Evolutionary conservation across 2,888 invertebrate genomes (phyloP), one percentile per base, ranked within the genome.

Genomic region (Thalpophila matura): DNA sequence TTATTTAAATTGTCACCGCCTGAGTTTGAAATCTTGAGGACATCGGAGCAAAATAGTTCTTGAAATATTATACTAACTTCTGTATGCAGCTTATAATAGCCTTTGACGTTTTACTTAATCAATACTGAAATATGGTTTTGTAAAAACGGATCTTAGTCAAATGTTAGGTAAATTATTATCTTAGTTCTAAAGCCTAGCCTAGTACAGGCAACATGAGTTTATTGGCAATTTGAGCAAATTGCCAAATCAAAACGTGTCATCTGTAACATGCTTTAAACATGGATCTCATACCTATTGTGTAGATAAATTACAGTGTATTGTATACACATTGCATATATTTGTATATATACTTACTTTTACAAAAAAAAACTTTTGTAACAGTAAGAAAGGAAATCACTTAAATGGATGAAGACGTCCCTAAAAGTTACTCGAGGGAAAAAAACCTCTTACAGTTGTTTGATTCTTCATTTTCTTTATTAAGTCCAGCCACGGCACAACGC

Each of bases 1-100:
- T 63, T 70, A 49, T 62, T 70, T 35, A 57, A 55, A 66, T 76
- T 71, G 42, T 60, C 26, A 33, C 31, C 38, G 40, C 9, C 24
- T 20, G 38, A 46, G 27, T 47, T 56, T 47, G 18, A 4, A 49
- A 22, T 65, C 61, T 53, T 42, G n/a, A 26, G 50, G 47, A 22
- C 51, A 49, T 51, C 38, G 24, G n/a, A 20, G 53, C 4, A 29
- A 55, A 50, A 40, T 33, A 22, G 9, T 46, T 54, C 42, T 42
- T 26, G 29, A 31, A 60, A 60, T 51, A 35, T 29, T 14, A 38
- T 43, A 29, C 3, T n/a, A 14, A 47, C 3, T 58, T 31, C 10
- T 18, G 1, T 26, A 14, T 10, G 20, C 27, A n/a, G 16, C n/a
- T 14, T 16, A 22, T 18, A 2, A 12, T n/a, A n/a, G n/a, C n/a